Evolutionary conservation across 2,113 vertebrate genomes (phyloP).

Genomic region (Hemicordylus capensis): DNA sequence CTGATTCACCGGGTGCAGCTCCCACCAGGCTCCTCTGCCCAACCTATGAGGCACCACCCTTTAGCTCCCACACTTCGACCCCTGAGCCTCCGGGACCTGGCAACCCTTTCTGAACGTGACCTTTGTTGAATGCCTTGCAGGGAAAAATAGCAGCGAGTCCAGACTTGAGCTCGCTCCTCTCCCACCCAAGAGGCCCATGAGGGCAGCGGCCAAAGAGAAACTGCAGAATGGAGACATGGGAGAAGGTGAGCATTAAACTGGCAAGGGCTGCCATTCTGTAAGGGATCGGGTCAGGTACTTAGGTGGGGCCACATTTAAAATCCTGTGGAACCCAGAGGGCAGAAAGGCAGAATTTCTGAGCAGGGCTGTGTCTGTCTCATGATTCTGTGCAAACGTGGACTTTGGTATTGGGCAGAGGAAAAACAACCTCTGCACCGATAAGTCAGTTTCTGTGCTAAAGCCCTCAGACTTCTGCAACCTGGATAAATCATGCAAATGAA

Average conservation of each 20-base stretch:
- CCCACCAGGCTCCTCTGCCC: neutral
- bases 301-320: neutral
- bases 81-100: neutral
- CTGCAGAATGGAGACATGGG: slow-evolving; percentile 20
- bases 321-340: neutral
- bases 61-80: neutral
- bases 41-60: neutral
- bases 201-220: neutral
- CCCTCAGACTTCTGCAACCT: too few species aligned
- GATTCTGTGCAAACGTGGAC: neutral
- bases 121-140: neutral
- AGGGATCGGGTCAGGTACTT: neutral
- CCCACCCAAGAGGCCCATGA: neutral
- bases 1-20: neutral
- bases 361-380: neutral
- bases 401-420: neutral
- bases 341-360: neutral
- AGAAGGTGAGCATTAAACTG: neutral
- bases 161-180: neutral
- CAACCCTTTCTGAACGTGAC: neutral
- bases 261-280: neutral
- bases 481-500: too few species aligned
- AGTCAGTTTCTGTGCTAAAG: too few species aligned
- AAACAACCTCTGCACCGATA: too few species aligned
- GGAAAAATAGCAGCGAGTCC: neutral